Evolutionary conservation across 2,113 vertebrate genomes (phyloP), one percentile per base, ranked within the genome.

Genomic region (Vidua macroura): DNA sequence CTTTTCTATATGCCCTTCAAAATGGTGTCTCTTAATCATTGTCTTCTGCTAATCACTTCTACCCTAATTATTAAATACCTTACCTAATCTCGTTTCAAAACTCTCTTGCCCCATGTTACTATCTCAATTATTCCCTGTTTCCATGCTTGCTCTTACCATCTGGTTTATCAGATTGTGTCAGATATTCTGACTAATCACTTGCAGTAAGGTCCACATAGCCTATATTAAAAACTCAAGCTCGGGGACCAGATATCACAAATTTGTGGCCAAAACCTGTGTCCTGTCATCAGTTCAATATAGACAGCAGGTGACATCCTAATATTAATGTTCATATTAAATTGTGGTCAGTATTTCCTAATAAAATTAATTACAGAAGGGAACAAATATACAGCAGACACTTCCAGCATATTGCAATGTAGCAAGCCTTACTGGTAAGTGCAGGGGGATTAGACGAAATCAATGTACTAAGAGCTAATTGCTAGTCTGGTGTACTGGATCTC

Each of bases 1-100:
- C n/a, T 76, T 94, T 78, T 94, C 66, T 87, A 39, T 33, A 43
- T 74, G 82, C 39, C 91, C 87, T 97, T 97, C 89, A 94, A 92
- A 89, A 79, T 8, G 86, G 13, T 92, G 35, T 63, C 67, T 59
- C 51, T 92, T 93, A 83, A 95, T 93, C 70, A 89, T 25, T 88
- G 15, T 60, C 41, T 87, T 67, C 62, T 75, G 19, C 33, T 94
- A 94, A 96, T 93, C 13, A 44, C 63, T 81, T 88, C 41, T 46
- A 55, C 48, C 22, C 28, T 93, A 78, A 95, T 94, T 93, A 88
- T 88, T 67, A 41, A 21, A 90, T 21, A 37, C 15, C 20, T 70
- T 59, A 31, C 56, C 11, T 88, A 85, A 93, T 41, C 43, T 87
- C 27, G 22, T 83, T 86, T 88, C 76, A 67, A 73, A 83, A 37